Evolutionary conservation across 30 jellyfish, hydroid and myxozoan species (phyloP).

Genomic region (Catostylus mosaicus): DNA sequence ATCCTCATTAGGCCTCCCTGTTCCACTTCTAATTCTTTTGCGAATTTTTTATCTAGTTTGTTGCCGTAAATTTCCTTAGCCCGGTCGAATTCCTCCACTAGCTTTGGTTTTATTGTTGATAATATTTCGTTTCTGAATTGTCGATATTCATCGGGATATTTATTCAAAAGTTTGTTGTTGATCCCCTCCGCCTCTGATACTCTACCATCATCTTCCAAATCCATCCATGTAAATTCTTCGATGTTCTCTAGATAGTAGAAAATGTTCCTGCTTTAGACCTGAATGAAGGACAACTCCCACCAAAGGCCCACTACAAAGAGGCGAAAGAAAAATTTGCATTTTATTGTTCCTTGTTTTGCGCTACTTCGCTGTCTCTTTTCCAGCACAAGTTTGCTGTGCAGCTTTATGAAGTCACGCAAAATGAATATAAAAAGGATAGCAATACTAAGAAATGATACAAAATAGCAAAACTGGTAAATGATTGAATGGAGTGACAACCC

Average conservation of each 20-base stretch:
- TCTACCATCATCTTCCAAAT: background rate
- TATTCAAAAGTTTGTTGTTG: constrained; percentile 13
- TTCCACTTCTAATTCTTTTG: background rate
- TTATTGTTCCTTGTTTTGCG: too few species aligned
- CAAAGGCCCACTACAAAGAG: too few species aligned
- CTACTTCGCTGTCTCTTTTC: too few species aligned
- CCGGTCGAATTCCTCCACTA: constrained; percentile 9
- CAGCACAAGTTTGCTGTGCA: too few species aligned
- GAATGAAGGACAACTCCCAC: too few species aligned
- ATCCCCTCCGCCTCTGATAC: background rate
- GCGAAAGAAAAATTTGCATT: too few species aligned
- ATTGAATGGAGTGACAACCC: too few species aligned
- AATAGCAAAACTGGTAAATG: too few species aligned
- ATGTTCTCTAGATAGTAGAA: background rate
- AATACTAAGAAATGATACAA: too few species aligned
- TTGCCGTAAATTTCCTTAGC: background rate
- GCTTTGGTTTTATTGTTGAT: background rate
- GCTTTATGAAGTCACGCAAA: too few species aligned
- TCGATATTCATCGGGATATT: constrained; percentile 39
- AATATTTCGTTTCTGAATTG: constrained; percentile 1
- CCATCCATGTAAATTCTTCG: constrained; percentile 3
- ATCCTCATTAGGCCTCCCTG: background rate
- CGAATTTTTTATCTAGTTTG: background rate
- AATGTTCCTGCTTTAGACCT: background rate
- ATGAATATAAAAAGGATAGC: too few species aligned